Evolutionary conservation across 92 coral and sea anemone genomes (phyloP), one percentile per base, ranked within the genome.

Genomic region (Siderastrea radians): DNA sequence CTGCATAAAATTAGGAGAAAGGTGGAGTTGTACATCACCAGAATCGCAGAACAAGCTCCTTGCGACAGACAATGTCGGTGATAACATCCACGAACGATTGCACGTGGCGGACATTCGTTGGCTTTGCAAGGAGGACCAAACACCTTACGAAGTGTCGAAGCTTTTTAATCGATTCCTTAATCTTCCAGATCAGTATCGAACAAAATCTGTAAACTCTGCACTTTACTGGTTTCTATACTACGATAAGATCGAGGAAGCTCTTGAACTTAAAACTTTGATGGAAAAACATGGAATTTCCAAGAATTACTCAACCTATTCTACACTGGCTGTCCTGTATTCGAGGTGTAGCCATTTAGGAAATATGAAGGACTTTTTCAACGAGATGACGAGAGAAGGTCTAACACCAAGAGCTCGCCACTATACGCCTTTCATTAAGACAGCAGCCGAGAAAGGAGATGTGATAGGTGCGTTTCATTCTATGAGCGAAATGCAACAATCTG

Each of bases 151-250:
- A 14, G 73, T 84, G 8, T 9, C 62, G 8, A n/a, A 74, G n/a
- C 62, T 84, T 0, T 74, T 84, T 61, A 84, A 63, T 52, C 80
- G 61, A 50, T 74, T 49, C 7, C 51, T 61, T 6, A 16, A 52
- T 6, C 74, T 84, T 73, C 87, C 87, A 26, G 50, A 51, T 11
- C 58, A 84, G 60, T 13, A 55, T 26, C 82, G 45, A 46, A 86
- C 91, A 38, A 70, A 77, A 13, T 84, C 85, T 1, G 78, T 93
- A 67, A 94, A 95, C 82, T 91, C 95, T 89, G 54, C 90, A 54
- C 78, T 95, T 51, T 84, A 93, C 62, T 91, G 94, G 75, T 91
- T 80, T 68, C 71, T 89, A 10, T 66, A 80, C 49, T 77, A 79
- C 17, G 78, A 83, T 50, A 77, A 91, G 73, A 72, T 72, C 74